phyloP scores from a whole-genome alignment of 2,797 vertebrate species.

The Sciurus vulgaris region DNA sequence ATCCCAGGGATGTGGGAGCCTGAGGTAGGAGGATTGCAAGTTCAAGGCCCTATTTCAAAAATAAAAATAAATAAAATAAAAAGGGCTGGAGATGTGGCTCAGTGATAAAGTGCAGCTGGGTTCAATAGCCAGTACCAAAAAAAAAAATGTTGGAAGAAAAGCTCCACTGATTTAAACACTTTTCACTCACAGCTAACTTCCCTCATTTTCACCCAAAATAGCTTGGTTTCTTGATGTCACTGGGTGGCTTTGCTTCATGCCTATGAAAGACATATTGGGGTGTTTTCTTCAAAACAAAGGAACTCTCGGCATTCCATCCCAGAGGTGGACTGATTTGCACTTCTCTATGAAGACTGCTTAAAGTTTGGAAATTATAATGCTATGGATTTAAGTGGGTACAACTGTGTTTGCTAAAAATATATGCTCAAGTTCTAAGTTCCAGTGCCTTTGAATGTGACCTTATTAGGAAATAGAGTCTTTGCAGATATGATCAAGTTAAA shows the following conservation, averaged over 20 bases:
- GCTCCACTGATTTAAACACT: background rate
- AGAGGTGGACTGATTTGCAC: slow-evolving; percentile 24
- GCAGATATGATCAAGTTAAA: slow-evolving; percentile 7
- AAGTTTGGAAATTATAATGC: slow-evolving; percentile 56
- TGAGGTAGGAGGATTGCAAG: no score
- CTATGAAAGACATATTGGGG: slow-evolving; percentile 5
- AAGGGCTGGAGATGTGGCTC: no score
- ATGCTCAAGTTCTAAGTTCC: background rate
- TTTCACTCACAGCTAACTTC: background rate
- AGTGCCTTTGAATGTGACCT: slow-evolving; percentile 7
- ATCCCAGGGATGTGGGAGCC: no score
- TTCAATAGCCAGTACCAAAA: no score
- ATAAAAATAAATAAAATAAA: no score
- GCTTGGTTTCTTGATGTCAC: background rate
- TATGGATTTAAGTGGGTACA: slow-evolving; percentile 7
- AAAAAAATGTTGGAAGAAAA: background rate
- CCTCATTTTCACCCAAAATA: slow-evolving; percentile 40
- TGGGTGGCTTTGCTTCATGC: slow-evolving; percentile 16
- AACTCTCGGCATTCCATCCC: background rate
- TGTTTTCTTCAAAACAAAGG: background rate
- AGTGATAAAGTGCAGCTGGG: no score
- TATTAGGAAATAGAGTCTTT: slow-evolving; percentile 24
- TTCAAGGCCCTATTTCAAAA: no score
- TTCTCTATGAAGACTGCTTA: slow-evolving; percentile 6
- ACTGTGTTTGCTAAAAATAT: background rate